Percentiles rank a stretch among this genome's conserved stretches.
These are phyloP conservation scores for Aurelia sp. DNA, from an alignment of 30 jellyfish, hydroid and myxozoan genomes.

Conservation along the genomic window DNA sequence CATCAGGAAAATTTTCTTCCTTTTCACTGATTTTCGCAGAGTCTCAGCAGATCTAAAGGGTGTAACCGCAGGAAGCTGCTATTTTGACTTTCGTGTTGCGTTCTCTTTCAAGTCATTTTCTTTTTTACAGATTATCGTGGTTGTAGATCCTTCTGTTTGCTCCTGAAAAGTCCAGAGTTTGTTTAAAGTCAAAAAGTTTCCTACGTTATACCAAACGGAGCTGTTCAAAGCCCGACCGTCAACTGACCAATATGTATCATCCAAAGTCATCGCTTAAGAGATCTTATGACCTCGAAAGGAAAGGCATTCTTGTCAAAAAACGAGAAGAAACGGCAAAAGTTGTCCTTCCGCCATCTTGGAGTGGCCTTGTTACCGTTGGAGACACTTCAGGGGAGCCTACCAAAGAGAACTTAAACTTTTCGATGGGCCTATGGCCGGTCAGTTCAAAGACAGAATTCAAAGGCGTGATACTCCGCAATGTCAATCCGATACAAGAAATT, in stretches of 20 bases:
- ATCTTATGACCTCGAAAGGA: not conserved
- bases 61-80: too few species aligned
- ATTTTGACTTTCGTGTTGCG: too few species aligned
- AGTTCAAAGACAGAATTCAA: conserved; percentile 47
- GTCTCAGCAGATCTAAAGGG: too few species aligned
- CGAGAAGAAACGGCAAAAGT: conserved; percentile 23
- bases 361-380: conserved; percentile 62
- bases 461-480: conserved; percentile 80
- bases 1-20: too few species aligned
- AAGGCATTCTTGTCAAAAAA: not conserved
- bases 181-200: too few species aligned
- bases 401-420: conserved; percentile 6
- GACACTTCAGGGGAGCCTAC: conserved; percentile 32
- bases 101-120: too few species aligned
- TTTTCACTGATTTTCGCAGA: too few species aligned
- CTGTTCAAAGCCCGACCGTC: too few species aligned
- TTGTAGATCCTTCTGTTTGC: too few species aligned
- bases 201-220: too few species aligned
- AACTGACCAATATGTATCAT: conserved; percentile 12
- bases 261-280: conserved; percentile 26
- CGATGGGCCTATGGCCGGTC: conserved; percentile 58
- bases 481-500: conserved; percentile 73
- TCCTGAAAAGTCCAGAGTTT: too few species aligned
- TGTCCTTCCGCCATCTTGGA: conserved; percentile 66
- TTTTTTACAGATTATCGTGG: too few species aligned